phyloP scores from a whole-genome alignment of 2,113 vertebrate species.

The Brachyhypopomus occidentalis region DNA sequence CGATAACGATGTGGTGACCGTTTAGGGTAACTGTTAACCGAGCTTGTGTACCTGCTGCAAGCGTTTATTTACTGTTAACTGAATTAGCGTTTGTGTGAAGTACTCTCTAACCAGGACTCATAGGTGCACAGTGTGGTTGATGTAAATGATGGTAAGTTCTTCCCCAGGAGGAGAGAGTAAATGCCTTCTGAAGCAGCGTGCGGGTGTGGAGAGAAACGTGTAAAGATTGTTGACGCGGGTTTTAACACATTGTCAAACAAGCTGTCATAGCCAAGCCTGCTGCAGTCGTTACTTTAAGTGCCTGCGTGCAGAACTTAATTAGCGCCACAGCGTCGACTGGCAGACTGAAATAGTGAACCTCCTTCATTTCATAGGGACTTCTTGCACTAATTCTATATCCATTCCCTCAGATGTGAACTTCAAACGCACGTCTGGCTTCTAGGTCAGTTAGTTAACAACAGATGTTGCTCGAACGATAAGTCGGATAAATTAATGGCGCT shows the following conservation, averaged over 20 bases:
- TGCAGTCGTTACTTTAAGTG: neutral
- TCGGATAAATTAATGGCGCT: neutral
- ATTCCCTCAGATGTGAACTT: neutral
- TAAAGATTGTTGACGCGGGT: conserved; percentile 1
- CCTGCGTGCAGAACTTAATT: neutral
- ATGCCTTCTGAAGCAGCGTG: neutral
- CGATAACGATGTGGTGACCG: too few relatives aligned
- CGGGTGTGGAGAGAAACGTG: neutral
- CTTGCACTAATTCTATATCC: neutral
- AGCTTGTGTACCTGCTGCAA: neutral
- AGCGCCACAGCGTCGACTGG: neutral
- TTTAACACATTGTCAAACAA: conserved; percentile 3
- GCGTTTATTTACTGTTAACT: neutral
- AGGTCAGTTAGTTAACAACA: neutral
- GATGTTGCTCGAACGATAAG: neutral
- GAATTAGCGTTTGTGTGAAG: neutral
- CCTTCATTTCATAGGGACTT: too few relatives aligned
- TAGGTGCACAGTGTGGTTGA: neutral
- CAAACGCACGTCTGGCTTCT: neutral
- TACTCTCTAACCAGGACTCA: neutral
- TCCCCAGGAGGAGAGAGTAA: neutral
- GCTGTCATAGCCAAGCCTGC: neutral
- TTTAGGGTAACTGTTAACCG: neutral
- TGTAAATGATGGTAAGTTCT: neutral
- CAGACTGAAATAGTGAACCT: neutral